These are phyloP conservation scores for Perizoma affinitatum DNA, from an alignment of 2,888 invertebrate genomes.

Conservation along the genomic window DNA sequence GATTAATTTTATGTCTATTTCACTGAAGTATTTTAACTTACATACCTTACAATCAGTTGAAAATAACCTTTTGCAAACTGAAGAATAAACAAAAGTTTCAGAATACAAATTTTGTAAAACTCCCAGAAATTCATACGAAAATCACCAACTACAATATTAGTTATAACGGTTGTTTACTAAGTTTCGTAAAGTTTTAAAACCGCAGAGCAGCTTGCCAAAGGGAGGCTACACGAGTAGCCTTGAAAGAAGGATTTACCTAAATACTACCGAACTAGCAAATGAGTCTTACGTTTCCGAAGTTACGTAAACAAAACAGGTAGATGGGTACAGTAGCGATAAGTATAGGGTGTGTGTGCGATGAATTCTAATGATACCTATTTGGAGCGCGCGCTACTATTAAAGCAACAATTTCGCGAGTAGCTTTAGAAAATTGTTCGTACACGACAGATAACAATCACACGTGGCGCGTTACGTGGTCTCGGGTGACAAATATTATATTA, in stretches of 20 bases:
- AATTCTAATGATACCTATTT: slow-evolving; percentile 57
- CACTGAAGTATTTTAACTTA: not conserved
- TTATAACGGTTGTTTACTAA: slow-evolving; percentile 26
- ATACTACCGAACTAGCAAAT: slow-evolving; percentile 33
- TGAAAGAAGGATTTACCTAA: slow-evolving; percentile 32
- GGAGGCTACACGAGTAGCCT: slow-evolving; percentile 13
- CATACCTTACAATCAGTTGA: not conserved
- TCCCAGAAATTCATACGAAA: slow-evolving; percentile 10
- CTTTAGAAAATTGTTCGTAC: slow-evolving; percentile 50
- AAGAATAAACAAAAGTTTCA: no score
- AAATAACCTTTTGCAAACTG: not conserved
- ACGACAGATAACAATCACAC: slow-evolving; percentile 63
- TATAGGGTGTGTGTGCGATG: slow-evolving; percentile 54
- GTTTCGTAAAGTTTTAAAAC: slow-evolving; percentile 37
- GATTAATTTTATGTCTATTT: slow-evolving; percentile 4
- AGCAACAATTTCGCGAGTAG: slow-evolving; percentile 48
- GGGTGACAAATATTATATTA: slow-evolving; percentile 68
- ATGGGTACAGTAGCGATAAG: slow-evolving; percentile 48
- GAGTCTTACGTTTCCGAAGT: slow-evolving; percentile 44
- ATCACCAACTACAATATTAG: slow-evolving; percentile 26
- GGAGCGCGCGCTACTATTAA: slow-evolving; percentile 43
- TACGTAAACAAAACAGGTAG: slow-evolving; percentile 48
- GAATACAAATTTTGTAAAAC: slow-evolving; percentile 2
- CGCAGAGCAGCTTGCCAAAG: slow-evolving; percentile 32
- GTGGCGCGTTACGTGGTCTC: slow-evolving; percentile 59